Base-by-base conservation (phyloP, 2,113 vertebrate genomes). In the Tenebrosternarchus preto region DNA sequence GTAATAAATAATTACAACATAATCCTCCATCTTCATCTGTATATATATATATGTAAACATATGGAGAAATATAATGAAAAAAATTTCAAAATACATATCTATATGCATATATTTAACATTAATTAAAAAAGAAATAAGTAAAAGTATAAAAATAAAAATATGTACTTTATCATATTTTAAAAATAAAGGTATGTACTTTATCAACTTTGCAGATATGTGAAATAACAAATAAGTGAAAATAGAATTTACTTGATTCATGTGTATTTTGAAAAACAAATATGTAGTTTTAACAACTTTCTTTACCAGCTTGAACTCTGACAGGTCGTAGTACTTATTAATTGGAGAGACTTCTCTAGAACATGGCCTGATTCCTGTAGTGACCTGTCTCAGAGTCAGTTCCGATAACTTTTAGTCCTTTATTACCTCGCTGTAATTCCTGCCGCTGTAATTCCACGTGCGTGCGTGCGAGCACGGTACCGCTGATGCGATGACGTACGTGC, bases 221-320 rank as follows among this genome's bases (percentile, higher is more conserved):
- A 81, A 69, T 31, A 72, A 77, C 19, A 74, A 84, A 33, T 50
- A 80, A 17, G 70, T 83, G 83, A 79, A 84, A 82, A 89, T 84
- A 82, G 70, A 39, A 87, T 90, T 89, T 88, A 89, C 86, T 90
- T 90, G 85, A 90, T 86, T 86, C 86, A 84, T 84, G 85, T 89
- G 89, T 91, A 91, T 93, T 93, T 93, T 93, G 86, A 92, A 92
- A 92, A 87, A 89, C 86, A 53, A 46, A 79, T 88, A 88, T 76
- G 88, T 92, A 92, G 91, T 93, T 93, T 93, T 91, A 92, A 91
- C 86, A 91, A 85, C 90, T 92, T 92, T 91, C n/a, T n/a, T n/a
- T 87, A 88, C 86, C 88, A 83, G 87, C 80, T 91, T 91, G 86
- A 90, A 88, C 80, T 87, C 78, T 82, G 56, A 77, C 86, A 86